Evolutionary conservation across 2,888 invertebrate species (phyloP).

Genomic region (Scelioninae gen. 2): DNA sequence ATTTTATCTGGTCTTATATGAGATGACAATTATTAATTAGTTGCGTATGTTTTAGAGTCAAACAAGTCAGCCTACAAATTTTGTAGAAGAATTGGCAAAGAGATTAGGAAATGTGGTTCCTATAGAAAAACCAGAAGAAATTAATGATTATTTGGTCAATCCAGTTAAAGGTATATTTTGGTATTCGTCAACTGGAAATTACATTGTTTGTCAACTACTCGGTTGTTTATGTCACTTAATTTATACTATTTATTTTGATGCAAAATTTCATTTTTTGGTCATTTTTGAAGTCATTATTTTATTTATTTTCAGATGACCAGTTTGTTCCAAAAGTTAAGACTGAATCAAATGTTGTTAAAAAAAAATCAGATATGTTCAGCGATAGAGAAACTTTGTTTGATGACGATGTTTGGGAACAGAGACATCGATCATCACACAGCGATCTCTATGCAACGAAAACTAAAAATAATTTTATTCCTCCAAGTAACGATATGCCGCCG

Average conservation of each 20-base stretch:
- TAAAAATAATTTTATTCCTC: slow-evolving; percentile 70
- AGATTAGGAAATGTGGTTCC: slow-evolving; percentile 77
- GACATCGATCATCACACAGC: slow-evolving; percentile 33
- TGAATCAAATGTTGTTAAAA: slow-evolving; percentile 64
- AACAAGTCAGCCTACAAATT: slow-evolving; percentile 70
- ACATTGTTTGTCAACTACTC: not conserved
- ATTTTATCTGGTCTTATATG: not conserved
- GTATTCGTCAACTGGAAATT: not conserved
- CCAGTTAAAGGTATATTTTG: slow-evolving; percentile 65
- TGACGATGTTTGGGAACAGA: slow-evolving; percentile 68
- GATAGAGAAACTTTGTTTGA: slow-evolving; percentile 66
- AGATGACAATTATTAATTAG: too few species aligned
- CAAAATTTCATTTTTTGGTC: too few species aligned
- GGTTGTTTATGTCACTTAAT: too few species aligned
- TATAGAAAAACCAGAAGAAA: slow-evolving; percentile 73
- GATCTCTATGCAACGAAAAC: slow-evolving; percentile 56
- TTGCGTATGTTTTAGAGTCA: slow-evolving; percentile 57
- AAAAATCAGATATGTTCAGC: slow-evolving; percentile 66
- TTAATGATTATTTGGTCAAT: slow-evolving; percentile 68
- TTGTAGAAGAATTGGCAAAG: slow-evolving; percentile 80
- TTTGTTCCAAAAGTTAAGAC: slow-evolving; percentile 67
- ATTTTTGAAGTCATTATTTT: not conserved
- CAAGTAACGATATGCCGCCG: slow-evolving; percentile 73
- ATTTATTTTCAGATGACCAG: slow-evolving; percentile 66
- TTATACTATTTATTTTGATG: too few species aligned